Evolutionary conservation across 2,113 vertebrate species (phyloP), one percentile per base, ranked within the genome.

Genomic region (Aspidoscelis tigris): DNA sequence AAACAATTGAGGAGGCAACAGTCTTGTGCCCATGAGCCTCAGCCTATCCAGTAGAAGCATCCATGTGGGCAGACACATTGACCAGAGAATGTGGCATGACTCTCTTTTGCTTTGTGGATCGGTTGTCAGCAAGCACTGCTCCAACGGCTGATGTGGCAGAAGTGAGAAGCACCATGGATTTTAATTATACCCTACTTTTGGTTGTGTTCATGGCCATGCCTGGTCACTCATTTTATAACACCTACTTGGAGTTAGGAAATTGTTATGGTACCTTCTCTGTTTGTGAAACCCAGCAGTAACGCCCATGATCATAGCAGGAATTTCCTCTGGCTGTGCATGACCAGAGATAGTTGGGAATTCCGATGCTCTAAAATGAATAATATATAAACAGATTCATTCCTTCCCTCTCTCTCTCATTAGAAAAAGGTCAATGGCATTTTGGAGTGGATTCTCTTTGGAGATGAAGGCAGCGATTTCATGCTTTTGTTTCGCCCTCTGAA

Each of bases 381-480:
- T 75, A 10, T 76, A 7, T 69, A 58, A 86, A 58, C 4, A 22
- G 18, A 11, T 10, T 14, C 24, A 24, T 22, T 16, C 24, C 72
- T 44, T 69, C 21, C 3, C 44, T 65, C 10, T 50, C 22, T 84
- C 7, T 47, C 14, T 33, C 6, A 26, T 71, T 2, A 18, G 1
- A n/a, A 41, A 76, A 82, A 86, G 85, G 78, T 82, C 80, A 43
- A 78, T 55, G 41, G 22, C 22, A 8, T 78, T 61, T 53, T 82
- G 69, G 75, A 82, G 33, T 82, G 85, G 80, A 73, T 78, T 82
- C 75, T 86, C 78, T 82, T 55, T 66, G 69, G 68, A 5, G 75
- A 82, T 12, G 47, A 82, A 78, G 68, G 55, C 18, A 53, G 80
- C 2, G 12, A 5, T 50, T 86, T 86, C 69, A 39, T 47, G 22